A percentile compares a stretch with the other conserved stretches of the same genome.
Evolutionary conservation across 2,797 vertebrate genomes (phyloP).

Genomic region (Melopsittacus undulatus): DNA sequence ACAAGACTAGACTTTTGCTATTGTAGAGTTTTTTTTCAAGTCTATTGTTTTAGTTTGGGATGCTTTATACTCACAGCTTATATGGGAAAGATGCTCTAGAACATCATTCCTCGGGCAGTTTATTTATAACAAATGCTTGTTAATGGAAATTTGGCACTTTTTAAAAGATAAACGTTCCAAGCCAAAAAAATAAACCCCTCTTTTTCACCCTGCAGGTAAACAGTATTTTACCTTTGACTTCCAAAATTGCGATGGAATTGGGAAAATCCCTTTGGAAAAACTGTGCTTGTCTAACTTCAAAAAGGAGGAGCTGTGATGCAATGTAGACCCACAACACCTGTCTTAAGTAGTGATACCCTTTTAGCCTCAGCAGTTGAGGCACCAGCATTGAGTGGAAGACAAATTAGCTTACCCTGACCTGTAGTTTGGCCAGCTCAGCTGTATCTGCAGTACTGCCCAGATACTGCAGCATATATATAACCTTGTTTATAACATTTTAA

Average conservation of each 20-base stretch:
- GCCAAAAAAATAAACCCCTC: not conserved
- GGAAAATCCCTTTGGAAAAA: not conserved
- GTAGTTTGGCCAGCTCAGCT: not conserved
- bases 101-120: not conserved
- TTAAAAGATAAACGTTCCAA: not conserved
- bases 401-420: not conserved
- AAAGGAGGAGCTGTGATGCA: not conserved
- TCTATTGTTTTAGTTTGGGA: not conserved
- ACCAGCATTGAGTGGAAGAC: not conserved
- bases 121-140: not conserved
- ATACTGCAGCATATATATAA: not conserved
- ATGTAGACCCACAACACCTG: not conserved
- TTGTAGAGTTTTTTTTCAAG: not conserved
- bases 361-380: not conserved
- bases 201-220: not conserved
- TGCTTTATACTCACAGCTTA: not conserved
- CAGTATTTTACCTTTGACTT: not conserved
- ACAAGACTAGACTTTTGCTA: not conserved
- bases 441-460: not conserved
- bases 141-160: not conserved
- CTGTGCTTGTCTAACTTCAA: not conserved
- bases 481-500: not conserved
- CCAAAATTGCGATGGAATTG: accelerated
- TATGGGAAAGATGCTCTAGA: not conserved
- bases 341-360: not conserved